Percentiles rank a stretch among this genome's conserved stretches.
These are phyloP conservation scores for Cathartes aura DNA, from an alignment of 2,113 vertebrate species.

Conservation along the genomic window DNA sequence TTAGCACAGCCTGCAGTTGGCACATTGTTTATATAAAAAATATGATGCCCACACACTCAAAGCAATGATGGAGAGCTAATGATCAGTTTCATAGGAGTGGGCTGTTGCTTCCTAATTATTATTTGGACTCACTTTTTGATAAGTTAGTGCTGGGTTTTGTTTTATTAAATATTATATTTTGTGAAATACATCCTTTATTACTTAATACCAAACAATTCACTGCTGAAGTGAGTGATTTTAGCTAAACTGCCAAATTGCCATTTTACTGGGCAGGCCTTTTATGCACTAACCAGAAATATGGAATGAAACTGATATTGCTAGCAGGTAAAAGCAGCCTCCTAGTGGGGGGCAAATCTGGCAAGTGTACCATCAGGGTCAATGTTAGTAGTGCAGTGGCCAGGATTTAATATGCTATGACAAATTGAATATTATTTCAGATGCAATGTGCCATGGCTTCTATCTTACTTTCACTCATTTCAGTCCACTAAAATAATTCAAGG, in stretches of 20 bases:
- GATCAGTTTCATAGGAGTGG: background rate
- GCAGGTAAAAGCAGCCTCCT: background rate
- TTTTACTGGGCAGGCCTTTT: background rate
- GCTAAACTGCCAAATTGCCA: background rate
- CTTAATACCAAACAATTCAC: background rate
- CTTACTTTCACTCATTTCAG: background rate
- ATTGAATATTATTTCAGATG: background rate
- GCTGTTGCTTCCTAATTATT: background rate
- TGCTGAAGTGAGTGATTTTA: background rate
- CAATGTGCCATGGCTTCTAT: background rate
- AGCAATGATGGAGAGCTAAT: background rate
- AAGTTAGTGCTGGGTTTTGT: background rate
- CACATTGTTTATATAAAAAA: constrained; percentile 21
- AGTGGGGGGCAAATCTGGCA: background rate
- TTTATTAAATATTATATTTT: background rate
- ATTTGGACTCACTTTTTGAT: background rate
- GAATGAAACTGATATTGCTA: background rate
- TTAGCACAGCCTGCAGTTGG: constrained; percentile 13
- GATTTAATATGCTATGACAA: background rate
- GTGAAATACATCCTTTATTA: background rate
- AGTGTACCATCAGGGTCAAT: background rate
- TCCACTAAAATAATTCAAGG: background rate
- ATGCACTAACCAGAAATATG: background rate
- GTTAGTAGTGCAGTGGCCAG: background rate
- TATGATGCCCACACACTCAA: background rate